Evolutionary conservation across 2,888 invertebrate species (phyloP).

Genomic region (Arctia plantaginis): DNA sequence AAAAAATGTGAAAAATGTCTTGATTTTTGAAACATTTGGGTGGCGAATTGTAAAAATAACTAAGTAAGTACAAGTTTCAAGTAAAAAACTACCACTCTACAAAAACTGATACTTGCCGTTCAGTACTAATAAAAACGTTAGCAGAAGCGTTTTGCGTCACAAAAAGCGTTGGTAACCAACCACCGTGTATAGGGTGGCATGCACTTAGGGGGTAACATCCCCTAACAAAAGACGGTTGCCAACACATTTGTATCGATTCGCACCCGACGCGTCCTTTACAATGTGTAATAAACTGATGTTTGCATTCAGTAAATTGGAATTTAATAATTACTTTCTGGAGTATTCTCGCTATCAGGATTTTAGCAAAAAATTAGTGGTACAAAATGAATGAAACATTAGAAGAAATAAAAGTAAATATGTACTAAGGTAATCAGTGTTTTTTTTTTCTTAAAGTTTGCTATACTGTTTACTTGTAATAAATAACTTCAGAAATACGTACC

Average conservation of each 20-base stretch:
- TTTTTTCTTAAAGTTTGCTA: not conserved
- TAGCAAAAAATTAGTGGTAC: not conserved
- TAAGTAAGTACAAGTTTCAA: not conserved
- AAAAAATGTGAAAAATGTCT: no score
- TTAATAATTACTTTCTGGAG: constrained; percentile 7
- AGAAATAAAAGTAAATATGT: not conserved
- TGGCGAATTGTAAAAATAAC: constrained; percentile 7
- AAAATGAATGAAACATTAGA: not conserved
- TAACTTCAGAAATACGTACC: no score
- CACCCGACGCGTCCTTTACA: constrained; percentile 46
- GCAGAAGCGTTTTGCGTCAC: constrained; percentile 55
- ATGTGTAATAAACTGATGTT: constrained; percentile 41
- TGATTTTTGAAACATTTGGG: not conserved
- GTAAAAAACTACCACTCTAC: not conserved
- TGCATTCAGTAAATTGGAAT: constrained; percentile 16
- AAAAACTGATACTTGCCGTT: constrained; percentile 16
- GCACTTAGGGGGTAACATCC: constrained; percentile 67
- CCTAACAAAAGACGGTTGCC: constrained; percentile 77
- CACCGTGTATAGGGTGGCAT: constrained; percentile 60
- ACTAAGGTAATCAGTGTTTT: no score
- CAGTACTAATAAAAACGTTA: constrained; percentile 35
- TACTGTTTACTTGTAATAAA: not conserved
- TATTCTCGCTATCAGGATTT: not conserved
- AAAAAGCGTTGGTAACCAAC: constrained; percentile 58
- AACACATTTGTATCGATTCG: constrained; percentile 76